Evolutionary conservation across 2,888 invertebrate species (phyloP).

Genomic region (Lydus trimaculatus): DNA sequence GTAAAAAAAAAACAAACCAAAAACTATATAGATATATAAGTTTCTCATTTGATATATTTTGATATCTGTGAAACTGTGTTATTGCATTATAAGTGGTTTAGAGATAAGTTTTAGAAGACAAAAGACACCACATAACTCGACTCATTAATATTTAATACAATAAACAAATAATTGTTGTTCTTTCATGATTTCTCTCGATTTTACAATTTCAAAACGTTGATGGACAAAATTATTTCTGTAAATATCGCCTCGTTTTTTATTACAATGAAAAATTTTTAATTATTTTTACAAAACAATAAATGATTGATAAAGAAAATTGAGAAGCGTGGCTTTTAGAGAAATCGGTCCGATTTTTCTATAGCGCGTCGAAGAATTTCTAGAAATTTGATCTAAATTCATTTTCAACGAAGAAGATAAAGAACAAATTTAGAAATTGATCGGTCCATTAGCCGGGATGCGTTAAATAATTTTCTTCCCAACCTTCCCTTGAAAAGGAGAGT

Average conservation of each 20-base stretch:
- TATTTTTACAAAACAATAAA: background rate
- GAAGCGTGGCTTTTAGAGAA: background rate
- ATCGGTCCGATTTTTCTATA: background rate
- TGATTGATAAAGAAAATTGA: background rate
- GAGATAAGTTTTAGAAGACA: conserved; percentile 44
- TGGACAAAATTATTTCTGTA: background rate
- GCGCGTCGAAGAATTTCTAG: background rate
- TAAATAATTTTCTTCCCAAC: too few relatives aligned
- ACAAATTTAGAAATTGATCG: conserved; percentile 33
- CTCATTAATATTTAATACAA: conserved; percentile 27
- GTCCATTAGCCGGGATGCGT: conserved; percentile 47
- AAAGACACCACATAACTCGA: conserved; percentile 46
- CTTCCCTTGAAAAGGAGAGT: too few relatives aligned
- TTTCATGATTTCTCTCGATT: background rate
- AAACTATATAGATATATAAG: conserved; percentile 45
- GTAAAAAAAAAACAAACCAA: conserved; percentile 48
- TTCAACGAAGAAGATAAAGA: too few relatives aligned
- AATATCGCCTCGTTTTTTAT: background rate
- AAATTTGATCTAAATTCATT: too few relatives aligned
- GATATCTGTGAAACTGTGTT: conserved; percentile 60
- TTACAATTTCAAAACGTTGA: background rate
- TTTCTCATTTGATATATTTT: conserved; percentile 59
- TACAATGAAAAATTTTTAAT: background rate
- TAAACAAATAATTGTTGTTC: background rate
- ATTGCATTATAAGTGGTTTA: conserved; percentile 50